phyloP scores from a whole-genome alignment of 2,797 vertebrate genomes.

The Cyclura pinguis region DNA sequence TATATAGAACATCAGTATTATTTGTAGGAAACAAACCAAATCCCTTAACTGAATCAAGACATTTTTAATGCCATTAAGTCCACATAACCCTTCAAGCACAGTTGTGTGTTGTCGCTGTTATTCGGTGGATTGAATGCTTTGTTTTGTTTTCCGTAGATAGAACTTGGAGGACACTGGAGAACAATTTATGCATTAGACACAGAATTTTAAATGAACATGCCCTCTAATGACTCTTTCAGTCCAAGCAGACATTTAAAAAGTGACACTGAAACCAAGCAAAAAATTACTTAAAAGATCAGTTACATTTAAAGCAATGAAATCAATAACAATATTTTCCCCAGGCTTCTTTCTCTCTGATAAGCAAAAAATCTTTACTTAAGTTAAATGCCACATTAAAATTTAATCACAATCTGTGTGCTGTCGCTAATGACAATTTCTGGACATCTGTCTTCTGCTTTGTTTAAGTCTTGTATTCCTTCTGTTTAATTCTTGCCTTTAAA shows the following conservation, averaged over 20 bases:
- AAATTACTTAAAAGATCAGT: slow-evolving; percentile 94
- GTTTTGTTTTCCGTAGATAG: slow-evolving; percentile 87
- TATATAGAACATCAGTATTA: slow-evolving; percentile 78
- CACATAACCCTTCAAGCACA: slow-evolving; percentile 79
- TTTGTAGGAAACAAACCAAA: slow-evolving; percentile 72
- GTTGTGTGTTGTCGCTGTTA: slow-evolving; percentile 80
- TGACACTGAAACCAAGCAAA: slow-evolving; percentile 86
- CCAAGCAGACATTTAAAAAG: slow-evolving; percentile 85
- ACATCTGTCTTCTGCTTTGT: slow-evolving; percentile 92
- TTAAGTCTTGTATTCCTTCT: slow-evolving; percentile 89
- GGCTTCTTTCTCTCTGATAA: slow-evolving; percentile 87
- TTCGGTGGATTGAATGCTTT: slow-evolving; percentile 76
- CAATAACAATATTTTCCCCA: slow-evolving; percentile 99
- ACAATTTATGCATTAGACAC: slow-evolving; percentile 84
- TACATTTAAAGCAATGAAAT: slow-evolving; percentile 95
- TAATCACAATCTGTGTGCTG: slow-evolving; percentile 92
- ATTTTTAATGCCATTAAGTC: slow-evolving; percentile 87
- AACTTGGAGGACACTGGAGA: slow-evolving; percentile 82
- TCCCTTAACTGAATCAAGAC: slow-evolving; percentile 82
- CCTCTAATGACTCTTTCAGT: slow-evolving; percentile 79
- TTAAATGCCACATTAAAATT: slow-evolving; percentile 93
- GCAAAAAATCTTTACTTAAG: slow-evolving; percentile 87
- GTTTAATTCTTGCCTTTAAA: slow-evolving; percentile 87
- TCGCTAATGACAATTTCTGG: slow-evolving; percentile 90
- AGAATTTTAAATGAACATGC: slow-evolving; percentile 85